Evolutionary conservation across 2,113 vertebrate species (phyloP), one percentile per base, ranked within the genome.

Genomic region (Lipotes vexillifer): DNA sequence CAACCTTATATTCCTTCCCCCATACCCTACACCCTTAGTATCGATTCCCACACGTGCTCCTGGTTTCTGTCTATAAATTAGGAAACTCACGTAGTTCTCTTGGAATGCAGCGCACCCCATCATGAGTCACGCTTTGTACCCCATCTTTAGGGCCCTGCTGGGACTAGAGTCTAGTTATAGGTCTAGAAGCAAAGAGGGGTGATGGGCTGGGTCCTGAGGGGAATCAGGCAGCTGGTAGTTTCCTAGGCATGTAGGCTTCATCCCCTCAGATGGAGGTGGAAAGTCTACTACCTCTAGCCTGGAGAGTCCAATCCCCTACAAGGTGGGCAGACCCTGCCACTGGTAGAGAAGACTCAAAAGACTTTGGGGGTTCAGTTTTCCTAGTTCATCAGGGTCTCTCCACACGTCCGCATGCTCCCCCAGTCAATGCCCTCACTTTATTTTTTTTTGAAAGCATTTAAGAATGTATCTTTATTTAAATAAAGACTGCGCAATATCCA

Each of bases 201-300:
- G 33, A 4, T 8, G 63, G 23, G 29, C 21, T 4, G 18, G 20
- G 36, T n/a, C 86, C 86, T 59, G 20, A 25, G 7, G 52, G 31
- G 69, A 17, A 14, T 33, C 38, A 4, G 55, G 38, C 29, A 20
- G 66, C 18, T 12, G 27, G 66, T 36, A 7, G 12, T 33, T 33
- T 44, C 59, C 55, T 61, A 18, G n/a, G 59, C 23, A 18, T 2
- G 25, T 15, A 41, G 55, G 55, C 4, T 31, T 11, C 8, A 27
- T 13, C 21, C 41, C 21, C 5, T 0, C 55, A n/a, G 38, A 13
- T 15, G 0, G 31, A 25, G 38, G 31, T 27, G 10, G 4, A 17
- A 25, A 46, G 14, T 63, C 1, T 0, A 4, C 29, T 8, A 18
- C 21, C 8, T 31, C 59, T 8, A 17, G 6, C 31, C 21, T 1